These are phyloP conservation scores for Drosophila hamatofila DNA, from an alignment of 2,888 invertebrate species.

Conservation along the genomic window DNA sequence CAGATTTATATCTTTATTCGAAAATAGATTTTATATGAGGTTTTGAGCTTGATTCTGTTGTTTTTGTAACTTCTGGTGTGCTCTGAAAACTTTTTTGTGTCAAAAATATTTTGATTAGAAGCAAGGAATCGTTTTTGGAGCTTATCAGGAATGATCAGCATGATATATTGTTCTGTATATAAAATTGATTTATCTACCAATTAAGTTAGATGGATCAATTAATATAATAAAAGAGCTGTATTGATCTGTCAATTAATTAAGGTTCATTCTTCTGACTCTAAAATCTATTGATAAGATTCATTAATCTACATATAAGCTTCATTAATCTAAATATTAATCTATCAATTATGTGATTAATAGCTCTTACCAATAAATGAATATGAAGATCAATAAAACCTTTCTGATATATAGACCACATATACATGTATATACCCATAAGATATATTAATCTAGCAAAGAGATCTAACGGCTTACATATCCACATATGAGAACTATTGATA, in stretches of 20 bases:
- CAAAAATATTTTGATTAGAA: slow-evolving; percentile 19
- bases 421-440: too few species aligned
- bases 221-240: too few species aligned
- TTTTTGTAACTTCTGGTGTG: neutral
- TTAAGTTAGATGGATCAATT: neutral
- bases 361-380: too few species aligned
- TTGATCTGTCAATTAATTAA: too few species aligned
- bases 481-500: too few species aligned
- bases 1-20: neutral
- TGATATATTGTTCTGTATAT: neutral
- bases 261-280: neutral
- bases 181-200: neutral
- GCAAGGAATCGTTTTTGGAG: too few species aligned
- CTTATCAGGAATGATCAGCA: neutral
- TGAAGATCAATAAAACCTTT: too few species aligned
- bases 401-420: too few species aligned
- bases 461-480: too few species aligned
- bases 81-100: neutral
- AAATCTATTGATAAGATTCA: neutral
- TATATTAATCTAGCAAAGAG: too few species aligned
- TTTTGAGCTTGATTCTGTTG: neutral
- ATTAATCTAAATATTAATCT: too few species aligned
- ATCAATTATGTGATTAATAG: too few species aligned
- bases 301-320: neutral
- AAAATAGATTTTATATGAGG: neutral